phyloP scores from a whole-genome alignment of 2,888 invertebrate genomes.

The Euspilapteryx auroguttella region DNA sequence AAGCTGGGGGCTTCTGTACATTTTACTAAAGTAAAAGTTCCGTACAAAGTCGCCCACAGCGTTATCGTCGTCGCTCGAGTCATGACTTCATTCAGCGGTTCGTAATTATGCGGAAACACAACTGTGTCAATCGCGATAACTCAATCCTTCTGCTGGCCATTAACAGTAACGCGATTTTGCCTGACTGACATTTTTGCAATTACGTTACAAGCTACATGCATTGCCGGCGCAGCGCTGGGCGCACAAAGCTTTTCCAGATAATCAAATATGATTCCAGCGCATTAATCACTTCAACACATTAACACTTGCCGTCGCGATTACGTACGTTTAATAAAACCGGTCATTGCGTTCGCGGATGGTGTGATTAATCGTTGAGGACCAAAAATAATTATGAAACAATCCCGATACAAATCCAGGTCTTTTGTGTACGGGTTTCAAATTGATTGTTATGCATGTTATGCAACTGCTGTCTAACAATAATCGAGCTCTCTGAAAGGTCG shows the following conservation, averaged over 20 bases:
- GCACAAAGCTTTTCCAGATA: conserved; percentile 29
- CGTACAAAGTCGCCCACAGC: too few relatives aligned
- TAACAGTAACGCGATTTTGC: background rate
- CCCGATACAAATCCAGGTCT: conserved; percentile 15
- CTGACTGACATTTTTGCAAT: conserved; percentile 11
- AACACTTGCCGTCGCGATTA: conserved; percentile 32
- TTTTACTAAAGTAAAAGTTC: too few relatives aligned
- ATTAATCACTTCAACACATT: conserved; percentile 54
- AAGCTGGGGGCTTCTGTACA: too few relatives aligned
- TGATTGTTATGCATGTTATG: conserved; percentile 9
- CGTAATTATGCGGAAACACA: background rate
- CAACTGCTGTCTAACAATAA: conserved; percentile 9
- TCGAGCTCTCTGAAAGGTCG: too few relatives aligned
- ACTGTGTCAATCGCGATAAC: background rate
- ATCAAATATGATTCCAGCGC: conserved; percentile 39
- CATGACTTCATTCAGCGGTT: too few relatives aligned
- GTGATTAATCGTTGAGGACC: conserved; percentile 41
- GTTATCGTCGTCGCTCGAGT: too few relatives aligned
- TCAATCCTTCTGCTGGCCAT: background rate
- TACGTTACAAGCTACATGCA: conserved; percentile 3
- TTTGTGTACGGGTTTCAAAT: too few relatives aligned
- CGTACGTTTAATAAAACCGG: conserved; percentile 30
- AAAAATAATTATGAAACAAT: conserved; percentile 31
- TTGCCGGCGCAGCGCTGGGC: conserved; percentile 9
- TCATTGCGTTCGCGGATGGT: conserved; percentile 23